Percentiles rank a stretch among this genome's conserved stretches.
These are phyloP conservation scores for Andricus quercusramuli DNA, from an alignment of 2,888 invertebrate genomes.

Conservation along the genomic window DNA sequence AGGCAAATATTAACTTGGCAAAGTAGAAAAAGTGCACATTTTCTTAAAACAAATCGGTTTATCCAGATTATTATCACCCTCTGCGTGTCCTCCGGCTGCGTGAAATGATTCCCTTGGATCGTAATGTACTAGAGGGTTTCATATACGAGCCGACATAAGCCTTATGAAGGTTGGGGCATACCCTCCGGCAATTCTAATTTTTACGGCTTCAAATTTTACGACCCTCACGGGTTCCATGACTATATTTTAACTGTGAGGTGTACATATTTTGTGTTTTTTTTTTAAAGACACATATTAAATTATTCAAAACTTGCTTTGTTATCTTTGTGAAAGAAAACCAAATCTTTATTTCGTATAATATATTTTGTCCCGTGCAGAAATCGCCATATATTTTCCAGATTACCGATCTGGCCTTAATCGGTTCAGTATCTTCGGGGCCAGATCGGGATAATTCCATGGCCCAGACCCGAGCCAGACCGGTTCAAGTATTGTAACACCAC, in stretches of 20 bases:
- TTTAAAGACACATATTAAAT: background rate
- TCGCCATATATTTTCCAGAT: no score
- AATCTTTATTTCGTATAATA: background rate
- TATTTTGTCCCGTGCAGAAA: no score
- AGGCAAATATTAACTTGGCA: conserved; percentile 13
- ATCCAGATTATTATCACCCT: conserved; percentile 49
- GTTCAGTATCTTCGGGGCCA: no score
- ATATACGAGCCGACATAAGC: conserved; percentile 53
- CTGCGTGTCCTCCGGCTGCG: conserved; percentile 46
- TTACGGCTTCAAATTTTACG: conserved; percentile 59
- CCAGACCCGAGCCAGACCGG: no score
- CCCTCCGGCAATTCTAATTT: conserved; percentile 58
- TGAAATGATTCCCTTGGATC: conserved; percentile 50
- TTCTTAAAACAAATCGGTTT: conserved; percentile 37
- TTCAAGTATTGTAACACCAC: no score
- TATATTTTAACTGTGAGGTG: conserved; percentile 40
- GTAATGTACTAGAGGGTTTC: conserved; percentile 48
- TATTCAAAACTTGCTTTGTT: background rate
- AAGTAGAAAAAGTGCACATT: conserved; percentile 41
- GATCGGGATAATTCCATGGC: no score
- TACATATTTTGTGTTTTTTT: background rate
- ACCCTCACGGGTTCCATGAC: conserved; percentile 44
- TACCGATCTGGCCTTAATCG: no score
- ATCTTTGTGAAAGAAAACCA: background rate
- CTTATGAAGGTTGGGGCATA: conserved; percentile 45